These are phyloP conservation scores for Synanthedon formicaeformis DNA, from an alignment of 2,888 invertebrate species.

Conservation along the genomic window DNA sequence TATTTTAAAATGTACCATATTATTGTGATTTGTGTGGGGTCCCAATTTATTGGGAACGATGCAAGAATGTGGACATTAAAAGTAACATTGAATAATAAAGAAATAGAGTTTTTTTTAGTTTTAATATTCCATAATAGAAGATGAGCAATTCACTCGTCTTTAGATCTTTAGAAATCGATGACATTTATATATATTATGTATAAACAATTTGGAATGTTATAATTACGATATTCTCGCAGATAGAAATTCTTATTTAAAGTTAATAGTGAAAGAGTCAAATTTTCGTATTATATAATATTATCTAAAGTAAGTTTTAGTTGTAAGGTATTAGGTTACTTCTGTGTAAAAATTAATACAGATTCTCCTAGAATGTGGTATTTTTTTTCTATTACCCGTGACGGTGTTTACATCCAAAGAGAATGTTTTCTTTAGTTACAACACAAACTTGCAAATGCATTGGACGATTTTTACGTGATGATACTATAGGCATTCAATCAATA, in stretches of 20 bases:
- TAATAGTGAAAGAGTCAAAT: constrained; percentile 58
- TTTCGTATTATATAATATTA: constrained; percentile 63
- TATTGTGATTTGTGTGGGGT: too few relatives aligned
- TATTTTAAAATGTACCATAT: constrained; percentile 9
- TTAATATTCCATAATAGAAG: not conserved
- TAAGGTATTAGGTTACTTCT: constrained; percentile 58
- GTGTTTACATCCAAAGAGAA: not conserved
- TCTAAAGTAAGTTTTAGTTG: constrained; percentile 48
- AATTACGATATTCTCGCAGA: constrained; percentile 47
- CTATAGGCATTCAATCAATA: too few relatives aligned
- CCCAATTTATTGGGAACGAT: too few relatives aligned
- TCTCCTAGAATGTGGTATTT: constrained; percentile 38
- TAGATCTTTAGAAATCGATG: constrained; percentile 31
- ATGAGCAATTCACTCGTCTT: constrained; percentile 26
- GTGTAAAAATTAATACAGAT: constrained; percentile 65
- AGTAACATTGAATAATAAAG: too few relatives aligned
- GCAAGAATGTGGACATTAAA: too few relatives aligned
- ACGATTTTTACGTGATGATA: too few relatives aligned
- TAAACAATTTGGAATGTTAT: not conserved
- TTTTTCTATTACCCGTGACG: not conserved
- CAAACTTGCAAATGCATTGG: too few relatives aligned
- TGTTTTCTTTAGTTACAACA: too few relatives aligned
- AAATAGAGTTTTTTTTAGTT: too few relatives aligned
- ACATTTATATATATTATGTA: not conserved
- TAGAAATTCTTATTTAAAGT: constrained; percentile 44